Conservation (phyloP, 2,888 invertebrate species). For the Halocaridina rubra region DNA sequence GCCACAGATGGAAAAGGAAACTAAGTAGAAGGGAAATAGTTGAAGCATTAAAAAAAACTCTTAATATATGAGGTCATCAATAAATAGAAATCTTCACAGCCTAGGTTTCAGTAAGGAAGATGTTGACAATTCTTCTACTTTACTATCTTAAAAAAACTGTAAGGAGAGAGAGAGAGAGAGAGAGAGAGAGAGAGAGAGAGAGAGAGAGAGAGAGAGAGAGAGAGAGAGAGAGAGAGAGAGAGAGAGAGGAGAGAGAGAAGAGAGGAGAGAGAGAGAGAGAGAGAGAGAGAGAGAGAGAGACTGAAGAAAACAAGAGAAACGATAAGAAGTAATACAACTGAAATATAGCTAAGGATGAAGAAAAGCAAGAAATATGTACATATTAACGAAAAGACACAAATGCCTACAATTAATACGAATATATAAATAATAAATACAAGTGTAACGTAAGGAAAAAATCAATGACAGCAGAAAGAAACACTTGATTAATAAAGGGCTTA, state of each 20-base stretch:
- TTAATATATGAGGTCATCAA: not conserved
- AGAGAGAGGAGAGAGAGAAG: not conserved
- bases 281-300: slow-evolving; percentile 31
- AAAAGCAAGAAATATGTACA: not conserved
- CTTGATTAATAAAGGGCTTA: not conserved
- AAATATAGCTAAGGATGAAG: not conserved
- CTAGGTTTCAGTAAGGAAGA: not conserved
- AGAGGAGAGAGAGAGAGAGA: slow-evolving; percentile 1
- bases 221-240: slow-evolving; percentile 15
- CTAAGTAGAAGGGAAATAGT: not conserved
- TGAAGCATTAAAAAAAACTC: not conserved
- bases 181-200: slow-evolving; percentile 13
- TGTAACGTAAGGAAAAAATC: no score
- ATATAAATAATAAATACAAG: no score
- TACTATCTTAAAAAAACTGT: not conserved
- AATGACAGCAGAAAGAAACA: no score
- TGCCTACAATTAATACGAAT: no score
- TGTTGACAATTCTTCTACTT: not conserved
- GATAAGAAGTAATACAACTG: not conserved
- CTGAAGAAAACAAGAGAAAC: not conserved
- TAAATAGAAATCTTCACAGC: not conserved
- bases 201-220: not conserved
- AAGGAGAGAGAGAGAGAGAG: not conserved
- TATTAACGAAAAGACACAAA: not conserved
- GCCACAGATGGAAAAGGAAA: not conserved